Evolutionary conservation across 2,888 invertebrate species (phyloP).

Genomic region (Eupeodes luniger): DNA sequence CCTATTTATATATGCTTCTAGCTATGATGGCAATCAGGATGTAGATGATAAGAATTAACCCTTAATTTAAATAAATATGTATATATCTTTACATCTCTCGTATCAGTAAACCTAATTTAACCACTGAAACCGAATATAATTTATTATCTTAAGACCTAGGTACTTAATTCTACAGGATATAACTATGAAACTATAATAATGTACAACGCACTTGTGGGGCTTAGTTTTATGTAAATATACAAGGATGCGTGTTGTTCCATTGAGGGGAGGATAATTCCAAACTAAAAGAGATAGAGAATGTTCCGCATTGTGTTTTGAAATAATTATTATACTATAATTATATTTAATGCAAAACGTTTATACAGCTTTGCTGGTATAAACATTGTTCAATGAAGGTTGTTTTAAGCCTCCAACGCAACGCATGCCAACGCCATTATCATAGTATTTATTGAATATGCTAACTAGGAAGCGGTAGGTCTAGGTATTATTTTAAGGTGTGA

Average conservation of each 20-base stretch:
- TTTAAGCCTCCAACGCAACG: constrained; percentile 23
- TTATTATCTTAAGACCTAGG: constrained; percentile 41
- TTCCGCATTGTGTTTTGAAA: constrained; percentile 36
- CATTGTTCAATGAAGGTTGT: neutral
- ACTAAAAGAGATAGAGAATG: neutral
- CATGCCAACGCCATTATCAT: neutral
- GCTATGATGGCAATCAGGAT: neutral
- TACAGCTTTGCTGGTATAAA: constrained; percentile 2
- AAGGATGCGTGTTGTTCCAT: neutral
- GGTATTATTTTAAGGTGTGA: too few species aligned
- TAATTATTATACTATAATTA: constrained; percentile 56
- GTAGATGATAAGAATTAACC: constrained; percentile 1
- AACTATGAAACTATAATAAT: constrained; percentile 34
- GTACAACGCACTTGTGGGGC: constrained; percentile 10
- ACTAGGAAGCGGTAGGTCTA: neutral
- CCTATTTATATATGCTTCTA: neutral
- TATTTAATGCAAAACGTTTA: constrained; percentile 46
- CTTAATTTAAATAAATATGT: neutral
- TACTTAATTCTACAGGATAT: constrained; percentile 35
- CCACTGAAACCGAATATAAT: constrained; percentile 19
- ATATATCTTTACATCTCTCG: neutral
- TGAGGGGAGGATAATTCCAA: neutral
- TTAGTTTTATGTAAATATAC: constrained; percentile 2
- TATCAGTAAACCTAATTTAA: neutral
- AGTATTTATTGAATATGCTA: neutral